These are phyloP conservation scores for Eilema griseolum DNA, from an alignment of 2,888 invertebrate species.

Conservation along the genomic window DNA sequence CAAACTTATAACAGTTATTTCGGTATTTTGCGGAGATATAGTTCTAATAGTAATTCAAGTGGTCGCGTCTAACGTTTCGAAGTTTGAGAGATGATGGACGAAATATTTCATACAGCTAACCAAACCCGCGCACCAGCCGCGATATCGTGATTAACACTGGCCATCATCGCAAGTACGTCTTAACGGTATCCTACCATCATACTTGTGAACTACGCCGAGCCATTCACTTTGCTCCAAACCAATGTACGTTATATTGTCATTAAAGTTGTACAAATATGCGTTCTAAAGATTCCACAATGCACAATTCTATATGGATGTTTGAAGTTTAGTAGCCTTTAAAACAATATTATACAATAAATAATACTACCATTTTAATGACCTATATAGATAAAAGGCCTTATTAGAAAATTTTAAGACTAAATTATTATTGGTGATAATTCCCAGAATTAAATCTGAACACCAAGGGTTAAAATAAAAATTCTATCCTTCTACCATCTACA, in stretches of 20 bases:
- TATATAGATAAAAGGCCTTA: too few relatives aligned
- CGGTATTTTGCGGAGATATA: slow-evolving; percentile 11
- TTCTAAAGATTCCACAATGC: too few relatives aligned
- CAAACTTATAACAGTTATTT: slow-evolving; percentile 19
- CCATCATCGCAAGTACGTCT: slow-evolving; percentile 57
- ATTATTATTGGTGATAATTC: background rate
- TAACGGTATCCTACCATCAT: slow-evolving; percentile 63
- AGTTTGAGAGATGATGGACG: slow-evolving; percentile 27
- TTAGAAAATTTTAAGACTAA: too few relatives aligned
- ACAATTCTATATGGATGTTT: background rate
- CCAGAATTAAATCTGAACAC: background rate
- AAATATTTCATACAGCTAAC: slow-evolving; percentile 20
- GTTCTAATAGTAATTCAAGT: slow-evolving; percentile 6
- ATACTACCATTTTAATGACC: too few relatives aligned
- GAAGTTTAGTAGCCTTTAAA: too few relatives aligned
- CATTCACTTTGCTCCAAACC: slow-evolving; percentile 41
- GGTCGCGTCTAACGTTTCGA: slow-evolving; percentile 23
- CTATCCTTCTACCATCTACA: background rate
- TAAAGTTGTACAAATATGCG: background rate
- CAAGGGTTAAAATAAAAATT: background rate
- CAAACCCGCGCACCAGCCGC: slow-evolving; percentile 31
- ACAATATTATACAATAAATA: too few relatives aligned
- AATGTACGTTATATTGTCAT: background rate
- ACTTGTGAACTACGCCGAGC: slow-evolving; percentile 21
- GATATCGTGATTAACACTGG: slow-evolving; percentile 48